These are phyloP conservation scores for Phenganax stokvisi DNA, from an alignment of 92 coral and sea anemone genomes.

Conservation along the genomic window DNA sequence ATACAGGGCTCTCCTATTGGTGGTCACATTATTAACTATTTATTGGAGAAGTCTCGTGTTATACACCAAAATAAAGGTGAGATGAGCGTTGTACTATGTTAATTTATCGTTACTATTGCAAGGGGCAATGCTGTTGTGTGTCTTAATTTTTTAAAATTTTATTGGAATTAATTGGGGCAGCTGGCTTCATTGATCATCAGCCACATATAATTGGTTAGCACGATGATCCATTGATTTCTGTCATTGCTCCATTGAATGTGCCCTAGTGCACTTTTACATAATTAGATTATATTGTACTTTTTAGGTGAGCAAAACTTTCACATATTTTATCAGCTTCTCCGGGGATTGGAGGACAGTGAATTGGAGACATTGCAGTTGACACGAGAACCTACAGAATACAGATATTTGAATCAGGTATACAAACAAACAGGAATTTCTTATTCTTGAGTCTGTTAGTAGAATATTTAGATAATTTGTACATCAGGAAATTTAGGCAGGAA, in stretches of 20 bases:
- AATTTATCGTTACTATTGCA: neutral
- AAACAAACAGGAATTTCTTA: too few relatives aligned
- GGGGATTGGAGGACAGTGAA: conserved; percentile 67
- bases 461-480: too few relatives aligned
- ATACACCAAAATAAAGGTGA: conserved; percentile 90
- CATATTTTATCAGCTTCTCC: conserved; percentile 89
- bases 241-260: neutral
- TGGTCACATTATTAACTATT: conserved; percentile 90
- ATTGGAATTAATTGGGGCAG: too few relatives aligned
- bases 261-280: neutral
- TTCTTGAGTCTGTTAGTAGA: too few relatives aligned
- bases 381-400: conserved; percentile 61
- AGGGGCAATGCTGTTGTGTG: too few relatives aligned
- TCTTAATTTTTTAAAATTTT: too few relatives aligned
- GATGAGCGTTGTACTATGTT: neutral
- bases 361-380: conserved; percentile 73
- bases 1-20: conserved; percentile 95
- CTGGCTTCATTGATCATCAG: too few relatives aligned
- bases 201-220: too few relatives aligned
- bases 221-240: too few relatives aligned
- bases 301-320: conserved; percentile 96
- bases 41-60: conserved; percentile 93
- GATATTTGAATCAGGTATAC: conserved; percentile 79
- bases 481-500: too few relatives aligned
- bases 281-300: neutral